Conservation (phyloP, 2,888 invertebrate species). For the Brenthis ino region DNA sequence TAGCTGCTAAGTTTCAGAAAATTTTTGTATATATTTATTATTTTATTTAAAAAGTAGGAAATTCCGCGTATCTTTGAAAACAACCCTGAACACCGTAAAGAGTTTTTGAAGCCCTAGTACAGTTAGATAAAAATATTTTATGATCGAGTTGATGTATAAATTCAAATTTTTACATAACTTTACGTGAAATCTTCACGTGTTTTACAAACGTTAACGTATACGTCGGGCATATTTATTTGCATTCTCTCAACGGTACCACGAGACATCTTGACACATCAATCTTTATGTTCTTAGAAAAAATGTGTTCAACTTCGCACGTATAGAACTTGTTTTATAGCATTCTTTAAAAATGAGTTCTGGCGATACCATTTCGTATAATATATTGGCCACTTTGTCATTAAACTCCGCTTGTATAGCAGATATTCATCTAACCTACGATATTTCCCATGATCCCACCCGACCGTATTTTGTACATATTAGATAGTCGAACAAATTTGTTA, state of each 20-base stretch:
- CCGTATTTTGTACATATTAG: no score
- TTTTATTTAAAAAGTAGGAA: no score
- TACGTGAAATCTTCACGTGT: conserved; percentile 22
- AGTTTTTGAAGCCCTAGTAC: neutral
- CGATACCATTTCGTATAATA: neutral
- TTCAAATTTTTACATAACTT: conserved; percentile 13
- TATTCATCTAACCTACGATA: neutral
- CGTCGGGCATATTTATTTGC: conserved; percentile 23
- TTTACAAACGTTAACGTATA: conserved; percentile 19
- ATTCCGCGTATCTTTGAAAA: neutral
- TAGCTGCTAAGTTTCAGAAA: no score
- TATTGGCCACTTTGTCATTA: conserved; percentile 6
- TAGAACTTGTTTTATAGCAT: conserved; percentile 15
- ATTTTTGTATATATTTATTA: no score
- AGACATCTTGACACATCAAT: conserved; percentile 31
- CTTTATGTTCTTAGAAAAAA: conserved; percentile 34
- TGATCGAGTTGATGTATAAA: neutral
- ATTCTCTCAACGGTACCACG: conserved; percentile 32
- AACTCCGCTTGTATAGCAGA: conserved; percentile 6
- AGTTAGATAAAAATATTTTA: neutral
- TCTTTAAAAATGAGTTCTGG: conserved; percentile 1
- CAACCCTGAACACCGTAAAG: neutral
- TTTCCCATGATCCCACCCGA: no score
- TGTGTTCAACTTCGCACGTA: conserved; percentile 15
- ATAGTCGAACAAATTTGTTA: no score